Evolutionary conservation across 2,888 invertebrate species (phyloP).

Genomic region (Gisinianus flammeolus): DNA sequence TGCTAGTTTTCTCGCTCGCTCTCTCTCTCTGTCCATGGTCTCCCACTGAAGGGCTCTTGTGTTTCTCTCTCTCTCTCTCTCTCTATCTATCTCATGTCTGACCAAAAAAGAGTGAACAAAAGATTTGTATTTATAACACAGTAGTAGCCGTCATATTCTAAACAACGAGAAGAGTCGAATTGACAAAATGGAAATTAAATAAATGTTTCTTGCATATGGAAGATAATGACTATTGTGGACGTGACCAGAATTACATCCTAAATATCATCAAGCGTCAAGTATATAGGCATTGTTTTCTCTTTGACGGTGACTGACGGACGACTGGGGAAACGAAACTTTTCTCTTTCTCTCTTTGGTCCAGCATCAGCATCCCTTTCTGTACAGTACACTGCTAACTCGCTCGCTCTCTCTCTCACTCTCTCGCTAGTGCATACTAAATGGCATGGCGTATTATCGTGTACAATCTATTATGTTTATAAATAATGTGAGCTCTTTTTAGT

Average conservation of each 20-base stretch:
- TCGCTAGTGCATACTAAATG: no score
- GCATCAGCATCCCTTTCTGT: background rate
- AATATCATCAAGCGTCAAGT: conserved; percentile 6
- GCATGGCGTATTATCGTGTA: no score
- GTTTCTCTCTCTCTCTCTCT: background rate
- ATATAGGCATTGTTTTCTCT: conserved; percentile 34
- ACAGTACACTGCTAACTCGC: no score
- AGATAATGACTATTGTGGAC: conserved; percentile 42
- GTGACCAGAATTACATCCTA: conserved; percentile 42
- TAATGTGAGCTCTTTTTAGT: no score
- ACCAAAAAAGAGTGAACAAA: conserved; percentile 17
- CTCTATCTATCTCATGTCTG: background rate
- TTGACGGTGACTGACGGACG: conserved; percentile 28
- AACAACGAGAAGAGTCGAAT: conserved; percentile 23
- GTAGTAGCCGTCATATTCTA: conserved; percentile 15
- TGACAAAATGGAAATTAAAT: conserved; percentile 43
- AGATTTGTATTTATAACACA: conserved; percentile 19
- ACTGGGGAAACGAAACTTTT: conserved; percentile 2
- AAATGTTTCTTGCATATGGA: conserved; percentile 40
- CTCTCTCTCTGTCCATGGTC: background rate
- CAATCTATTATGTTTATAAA: background rate
- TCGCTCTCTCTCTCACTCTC: no score
- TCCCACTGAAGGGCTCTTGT: background rate
- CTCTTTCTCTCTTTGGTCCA: conserved; percentile 9
- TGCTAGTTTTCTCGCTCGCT: background rate